These are phyloP conservation scores for Xylophagus ater DNA, from an alignment of 2,888 invertebrate species.

Conservation along the genomic window DNA sequence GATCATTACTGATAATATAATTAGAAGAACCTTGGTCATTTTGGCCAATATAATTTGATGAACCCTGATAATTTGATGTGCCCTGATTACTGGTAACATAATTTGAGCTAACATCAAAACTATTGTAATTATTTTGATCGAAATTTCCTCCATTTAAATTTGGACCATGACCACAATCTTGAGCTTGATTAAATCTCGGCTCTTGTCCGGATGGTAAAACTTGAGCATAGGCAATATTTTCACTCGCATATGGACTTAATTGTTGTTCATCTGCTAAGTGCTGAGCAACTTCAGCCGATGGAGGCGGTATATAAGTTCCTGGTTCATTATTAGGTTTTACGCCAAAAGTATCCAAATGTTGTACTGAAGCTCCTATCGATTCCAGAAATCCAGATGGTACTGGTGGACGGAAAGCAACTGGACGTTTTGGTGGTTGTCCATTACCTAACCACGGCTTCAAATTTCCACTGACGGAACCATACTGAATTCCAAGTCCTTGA, in stretches of 20 bases:
- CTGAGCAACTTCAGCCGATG: conserved; percentile 41
- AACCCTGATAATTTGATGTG: too few relatives aligned
- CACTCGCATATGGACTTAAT: conserved; percentile 10
- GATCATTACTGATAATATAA: too few relatives aligned
- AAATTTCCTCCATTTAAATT: conserved; percentile 30
- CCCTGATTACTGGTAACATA: conserved; percentile 15
- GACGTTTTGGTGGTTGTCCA: conserved; percentile 40
- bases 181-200: conserved; percentile 28
- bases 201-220: conserved; percentile 28
- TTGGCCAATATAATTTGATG: too few relatives aligned
- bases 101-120: conserved; percentile 21
- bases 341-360: conserved; percentile 50
- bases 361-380: conserved; percentile 51
- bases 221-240: conserved; percentile 20
- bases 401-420: conserved; percentile 62
- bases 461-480: conserved; percentile 30
- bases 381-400: conserved; percentile 59
- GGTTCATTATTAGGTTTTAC: conserved; percentile 44
- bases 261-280: conserved; percentile 12
- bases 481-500: conserved; percentile 28
- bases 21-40: too few relatives aligned
- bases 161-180: conserved; percentile 36
- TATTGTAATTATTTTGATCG: conserved; percentile 15
- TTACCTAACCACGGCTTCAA: conserved; percentile 25
- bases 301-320: conserved; percentile 52